Evolutionary conservation across 1,140 invertebrate genomes (phyloP), one percentile per base, ranked within the genome.

Genomic region (Drosophila paulistorum): DNA sequence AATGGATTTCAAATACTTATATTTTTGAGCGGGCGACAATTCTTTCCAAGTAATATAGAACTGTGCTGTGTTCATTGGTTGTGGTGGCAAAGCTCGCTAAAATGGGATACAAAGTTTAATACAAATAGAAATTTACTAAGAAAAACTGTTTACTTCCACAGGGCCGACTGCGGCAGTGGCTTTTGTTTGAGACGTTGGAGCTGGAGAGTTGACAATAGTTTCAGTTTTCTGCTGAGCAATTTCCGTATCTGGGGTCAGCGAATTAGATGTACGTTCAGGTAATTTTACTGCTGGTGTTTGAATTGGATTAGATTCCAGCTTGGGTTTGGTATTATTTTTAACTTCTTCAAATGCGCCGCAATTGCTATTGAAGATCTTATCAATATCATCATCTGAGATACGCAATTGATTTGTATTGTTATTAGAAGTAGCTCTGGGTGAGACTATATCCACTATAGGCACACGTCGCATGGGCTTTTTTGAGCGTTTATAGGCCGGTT

Each of bases 401-500:
- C 73, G 74, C n/a, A 90, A 72, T 26, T 77, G 76, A n/a, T 77
- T 73, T 20, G 65, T 68, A 0, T 81, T 81, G 0, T 81, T 81
- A 30, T 71, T 58, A 37, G 64, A 73, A 7, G n/a, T 70, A 7
- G 63, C 71, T 23, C 87, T 74, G 1, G 85, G 90, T 4, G 93
- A 83, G 9, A 93, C 91, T 41, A 94, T 92, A 74, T 95, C 94
- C 60, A 92, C 90, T 41, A 95, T 93, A 2, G 89, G 74, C 26
- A 95, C 91, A 62, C 92, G 91, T 63, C 93, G 93, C 42, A 95
- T 76, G 0, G 93, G 91, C 75, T 94, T 93, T 93, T 95, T 95
- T 10, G 94, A 95, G 71, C 94, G 92, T 74, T 94, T 92, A 84
- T 95, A 94, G 9, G 94, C 94, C 14, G 94, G 93, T 92, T 95